Conservation (phyloP, 2,888 invertebrate genomes). For the Heliconius hortense region DNA sequence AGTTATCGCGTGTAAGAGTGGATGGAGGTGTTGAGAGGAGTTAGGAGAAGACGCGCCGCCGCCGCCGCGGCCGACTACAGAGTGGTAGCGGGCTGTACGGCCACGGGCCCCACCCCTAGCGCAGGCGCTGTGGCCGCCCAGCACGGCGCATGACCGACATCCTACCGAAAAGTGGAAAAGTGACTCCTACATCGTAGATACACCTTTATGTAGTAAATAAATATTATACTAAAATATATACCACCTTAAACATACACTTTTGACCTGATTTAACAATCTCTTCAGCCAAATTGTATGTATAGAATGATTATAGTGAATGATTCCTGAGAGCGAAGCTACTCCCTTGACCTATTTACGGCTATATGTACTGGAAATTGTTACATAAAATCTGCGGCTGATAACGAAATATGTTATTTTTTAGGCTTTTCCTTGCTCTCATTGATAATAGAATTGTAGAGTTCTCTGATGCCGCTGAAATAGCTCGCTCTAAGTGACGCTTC, state of each 20-base stretch:
- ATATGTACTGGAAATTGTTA: constrained; percentile 16
- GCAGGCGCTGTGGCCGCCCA: constrained; percentile 62
- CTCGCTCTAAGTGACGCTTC: constrained; percentile 58
- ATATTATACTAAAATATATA: constrained; percentile 75
- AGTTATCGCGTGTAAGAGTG: constrained; percentile 59
- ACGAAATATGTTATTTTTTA: constrained; percentile 24
- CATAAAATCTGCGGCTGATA: constrained; percentile 13
- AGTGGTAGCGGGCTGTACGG: constrained; percentile 74
- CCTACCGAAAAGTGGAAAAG: constrained; percentile 80
- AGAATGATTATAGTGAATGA: neutral
- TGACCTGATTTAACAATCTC: constrained; percentile 63
- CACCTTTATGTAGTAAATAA: constrained; percentile 80
- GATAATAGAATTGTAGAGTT: constrained; percentile 58
- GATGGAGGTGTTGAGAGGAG: constrained; percentile 53
- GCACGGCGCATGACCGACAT: constrained; percentile 77
- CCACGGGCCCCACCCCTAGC: constrained; percentile 76
- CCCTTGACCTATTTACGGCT: constrained; percentile 28
- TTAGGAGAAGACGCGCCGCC: constrained; percentile 63
- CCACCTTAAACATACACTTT: constrained; percentile 64
- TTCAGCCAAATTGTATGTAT: constrained; percentile 44
- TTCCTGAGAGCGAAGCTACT: neutral
- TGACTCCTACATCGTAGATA: constrained; percentile 80
- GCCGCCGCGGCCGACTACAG: constrained; percentile 76
- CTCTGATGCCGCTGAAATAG: constrained; percentile 66
- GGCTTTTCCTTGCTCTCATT: constrained; percentile 45